phyloP scores from a whole-genome alignment of 2,888 invertebrate genomes.

The Anoplius nigerrimus region DNA sequence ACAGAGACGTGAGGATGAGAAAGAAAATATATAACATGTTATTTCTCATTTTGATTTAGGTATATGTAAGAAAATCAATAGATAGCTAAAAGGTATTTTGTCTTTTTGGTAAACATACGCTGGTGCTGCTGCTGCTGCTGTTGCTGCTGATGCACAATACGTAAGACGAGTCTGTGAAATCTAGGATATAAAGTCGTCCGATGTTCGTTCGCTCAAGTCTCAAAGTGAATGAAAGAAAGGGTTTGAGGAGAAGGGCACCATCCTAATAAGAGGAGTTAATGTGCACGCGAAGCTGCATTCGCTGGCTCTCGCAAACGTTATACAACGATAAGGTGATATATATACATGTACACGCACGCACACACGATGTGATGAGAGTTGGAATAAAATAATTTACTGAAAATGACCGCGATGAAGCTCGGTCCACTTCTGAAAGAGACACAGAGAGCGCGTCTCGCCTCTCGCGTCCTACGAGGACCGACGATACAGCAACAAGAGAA shows the following conservation, averaged over 20 bases:
- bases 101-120: constrained; percentile 65
- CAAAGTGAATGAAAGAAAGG: constrained; percentile 43
- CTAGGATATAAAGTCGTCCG: constrained; percentile 47
- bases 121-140: constrained; percentile 18
- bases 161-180: constrained; percentile 49
- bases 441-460: constrained; percentile 44
- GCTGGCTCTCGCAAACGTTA: too few species aligned
- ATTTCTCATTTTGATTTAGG: background rate
- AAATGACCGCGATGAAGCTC: constrained; percentile 18
- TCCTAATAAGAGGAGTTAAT: constrained; percentile 46
- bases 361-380: constrained; percentile 32
- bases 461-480: constrained; percentile 46
- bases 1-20: background rate
- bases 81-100: constrained; percentile 11
- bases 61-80: background rate
- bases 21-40: background rate
- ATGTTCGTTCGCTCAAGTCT: constrained; percentile 47
- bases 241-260: constrained; percentile 25
- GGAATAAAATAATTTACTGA: constrained; percentile 36
- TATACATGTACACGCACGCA: too few species aligned
- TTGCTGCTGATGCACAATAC: constrained; percentile 42
- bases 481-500: constrained; percentile 35
- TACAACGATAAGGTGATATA: too few species aligned
- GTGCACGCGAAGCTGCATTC: background rate
- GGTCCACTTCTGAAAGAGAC: constrained; percentile 39